Base-by-base conservation (phyloP, 2,113 vertebrate genomes). In the Microcebus murinus region DNA sequence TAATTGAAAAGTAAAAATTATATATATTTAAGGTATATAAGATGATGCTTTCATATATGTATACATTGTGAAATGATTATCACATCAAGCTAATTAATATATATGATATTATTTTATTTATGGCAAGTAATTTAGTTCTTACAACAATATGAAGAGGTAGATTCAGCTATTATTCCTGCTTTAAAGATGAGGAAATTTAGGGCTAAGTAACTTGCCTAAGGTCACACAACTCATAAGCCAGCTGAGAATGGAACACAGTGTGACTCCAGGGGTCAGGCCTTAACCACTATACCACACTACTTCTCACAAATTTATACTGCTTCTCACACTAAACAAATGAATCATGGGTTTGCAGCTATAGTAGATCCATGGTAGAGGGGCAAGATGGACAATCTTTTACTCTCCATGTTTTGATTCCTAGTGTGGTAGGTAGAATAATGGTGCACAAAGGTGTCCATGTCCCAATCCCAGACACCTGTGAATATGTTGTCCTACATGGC, bases 141-240 rank as follows among this genome's bases (percentile, higher is more conserved):
- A 25, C 6, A 94, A 61, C 48, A 91, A 70, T 25, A 4, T 73
- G 27, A 63, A 42, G 36, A 86, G 3, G 14, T 70, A 61, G 61
- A 15, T 61, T 61, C 73, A 55, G n/a, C 82, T 90, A 70, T 63
- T 83, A 65, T 55, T 76, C 34, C 70, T 39, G 68, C 61, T 79
- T 93, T 67, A 74, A 92, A 67, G 55, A 93, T 95, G 42, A 79
- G 21, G 59, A 52, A 74, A 84, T 67, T 94, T 52, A 57, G 25
- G 20, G 17, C 83, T 90, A 42, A 65, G 23, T 39, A 79, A 42
- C 10, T 77, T 55, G 31, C 3, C 25, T 23, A 31, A 55, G 8
- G 31, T 88, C 61, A 52, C 27, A 68, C 15, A 73, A 15, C 48
- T 81, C 77, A 39, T 57, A 42, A 70, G 67, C 21, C 10, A 86